Evolutionary conservation across 2,888 invertebrate species (phyloP).

Genomic region (Coelopa pilipes): DNA sequence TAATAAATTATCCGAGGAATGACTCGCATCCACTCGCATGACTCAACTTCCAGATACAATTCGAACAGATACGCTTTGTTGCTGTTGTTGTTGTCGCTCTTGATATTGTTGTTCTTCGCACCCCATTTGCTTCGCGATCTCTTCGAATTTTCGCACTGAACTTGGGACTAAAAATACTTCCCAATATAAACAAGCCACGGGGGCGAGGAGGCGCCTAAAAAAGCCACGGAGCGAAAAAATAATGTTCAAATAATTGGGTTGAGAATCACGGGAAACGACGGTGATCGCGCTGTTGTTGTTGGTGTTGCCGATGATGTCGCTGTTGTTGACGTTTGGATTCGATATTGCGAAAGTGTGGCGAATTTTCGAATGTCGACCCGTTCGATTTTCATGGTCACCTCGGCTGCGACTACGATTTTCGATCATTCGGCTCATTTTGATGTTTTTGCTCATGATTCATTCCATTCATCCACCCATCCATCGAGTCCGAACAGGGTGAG

Average conservation of each 20-base stretch:
- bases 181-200: neutral
- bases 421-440: too few species aligned
- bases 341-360: too few species aligned
- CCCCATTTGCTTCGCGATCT: too few species aligned
- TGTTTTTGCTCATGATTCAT: too few species aligned
- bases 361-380: too few species aligned
- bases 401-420: too few species aligned
- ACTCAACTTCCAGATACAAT: constrained; percentile 20
- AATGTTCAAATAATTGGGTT: constrained; percentile 8
- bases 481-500: too few species aligned
- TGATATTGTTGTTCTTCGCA: neutral
- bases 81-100: neutral
- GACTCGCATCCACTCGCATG: neutral
- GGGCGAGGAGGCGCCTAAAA: neutral
- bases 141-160: constrained; percentile 1
- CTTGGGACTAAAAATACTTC: constrained; percentile 15
- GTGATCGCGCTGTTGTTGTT: neutral
- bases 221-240: neutral
- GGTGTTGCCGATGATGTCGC: too few species aligned
- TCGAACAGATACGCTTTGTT: neutral
- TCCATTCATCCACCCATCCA: too few species aligned
- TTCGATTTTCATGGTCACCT: too few species aligned
- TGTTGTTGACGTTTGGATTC: neutral
- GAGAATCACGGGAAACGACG: neutral
- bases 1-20: constrained; percentile 10